These are phyloP conservation scores for Lutraria lutraria DNA, from an alignment of 2,888 invertebrate genomes.

Conservation along the genomic window DNA sequence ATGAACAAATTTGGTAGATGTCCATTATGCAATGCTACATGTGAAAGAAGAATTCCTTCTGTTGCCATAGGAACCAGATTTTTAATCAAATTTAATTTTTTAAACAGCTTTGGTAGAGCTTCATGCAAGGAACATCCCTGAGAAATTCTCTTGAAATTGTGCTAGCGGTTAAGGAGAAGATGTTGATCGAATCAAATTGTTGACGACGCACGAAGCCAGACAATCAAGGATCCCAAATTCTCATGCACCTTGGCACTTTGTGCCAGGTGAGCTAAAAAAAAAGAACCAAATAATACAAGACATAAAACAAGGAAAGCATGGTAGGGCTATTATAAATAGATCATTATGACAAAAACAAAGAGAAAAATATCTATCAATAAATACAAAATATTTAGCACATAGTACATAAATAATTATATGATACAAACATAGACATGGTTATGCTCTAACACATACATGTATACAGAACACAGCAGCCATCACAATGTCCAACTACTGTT, in stretches of 20 bases:
- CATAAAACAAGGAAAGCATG: not conserved
- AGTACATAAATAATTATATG: slow-evolving; percentile 27
- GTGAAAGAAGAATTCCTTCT: not conserved
- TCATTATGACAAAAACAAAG: slow-evolving; percentile 26
- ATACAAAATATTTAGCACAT: slow-evolving; percentile 32
- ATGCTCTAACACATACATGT: slow-evolving; percentile 30
- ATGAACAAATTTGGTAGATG: too few species aligned
- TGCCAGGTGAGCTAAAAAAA: not conserved
- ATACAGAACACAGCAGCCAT: slow-evolving; percentile 33
- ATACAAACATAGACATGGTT: slow-evolving; percentile 31
- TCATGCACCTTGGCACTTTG: not conserved
- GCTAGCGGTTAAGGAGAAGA: too few species aligned
- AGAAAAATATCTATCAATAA: slow-evolving; percentile 30
- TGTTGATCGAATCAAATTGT: too few species aligned
- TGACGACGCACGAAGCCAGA: not conserved
- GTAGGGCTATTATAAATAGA: slow-evolving; percentile 28
- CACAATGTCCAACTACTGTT: slow-evolving; percentile 38
- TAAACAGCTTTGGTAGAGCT: too few species aligned
- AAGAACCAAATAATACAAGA: not conserved
- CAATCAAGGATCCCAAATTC: not conserved
- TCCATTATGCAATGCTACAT: not conserved
- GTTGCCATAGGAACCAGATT: too few species aligned
- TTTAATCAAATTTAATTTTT: too few species aligned
- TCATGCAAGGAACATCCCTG: too few species aligned
- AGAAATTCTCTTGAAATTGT: too few species aligned